phyloP scores from a whole-genome alignment of 2,888 invertebrate genomes.

The Scaptomyza flava region DNA sequence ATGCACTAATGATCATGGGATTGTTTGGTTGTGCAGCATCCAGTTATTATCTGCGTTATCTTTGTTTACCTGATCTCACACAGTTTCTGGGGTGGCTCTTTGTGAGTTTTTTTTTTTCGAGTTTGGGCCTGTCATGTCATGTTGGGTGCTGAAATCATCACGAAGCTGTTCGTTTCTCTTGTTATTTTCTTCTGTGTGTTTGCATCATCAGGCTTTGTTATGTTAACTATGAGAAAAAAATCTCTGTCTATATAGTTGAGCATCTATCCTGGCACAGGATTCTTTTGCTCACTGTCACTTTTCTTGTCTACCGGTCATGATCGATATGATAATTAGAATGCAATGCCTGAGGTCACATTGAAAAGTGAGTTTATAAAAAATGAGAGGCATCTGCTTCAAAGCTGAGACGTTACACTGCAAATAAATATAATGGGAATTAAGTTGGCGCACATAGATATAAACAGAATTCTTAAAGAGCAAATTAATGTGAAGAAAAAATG shows the following conservation, averaged over 20 bases:
- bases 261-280: constrained; percentile 40
- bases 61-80: constrained; percentile 46
- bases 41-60: constrained; percentile 33
- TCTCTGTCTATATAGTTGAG: not conserved
- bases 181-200: constrained; percentile 20
- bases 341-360: constrained; percentile 55
- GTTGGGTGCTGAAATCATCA: constrained; percentile 78
- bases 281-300: constrained; percentile 62
- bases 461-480: too few relatives aligned
- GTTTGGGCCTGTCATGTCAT: constrained; percentile 41
- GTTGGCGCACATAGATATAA: too few relatives aligned
- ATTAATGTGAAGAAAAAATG: not conserved
- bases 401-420: constrained; percentile 17
- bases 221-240: constrained; percentile 78
- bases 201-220: constrained; percentile 77
- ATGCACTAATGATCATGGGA: constrained; percentile 75
- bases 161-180: constrained; percentile 45
- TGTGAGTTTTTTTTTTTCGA: not conserved
- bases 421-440: constrained; percentile 1
- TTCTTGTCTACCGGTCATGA: constrained; percentile 55
- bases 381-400: constrained; percentile 44
- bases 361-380: constrained; percentile 41
- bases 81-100: constrained; percentile 53
- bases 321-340: constrained; percentile 78
- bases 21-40: constrained; percentile 57